Evolutionary conservation across 2,797 vertebrate genomes (phyloP), one percentile per base, ranked within the genome.

Genomic region (Limnodromus scolopaceus): DNA sequence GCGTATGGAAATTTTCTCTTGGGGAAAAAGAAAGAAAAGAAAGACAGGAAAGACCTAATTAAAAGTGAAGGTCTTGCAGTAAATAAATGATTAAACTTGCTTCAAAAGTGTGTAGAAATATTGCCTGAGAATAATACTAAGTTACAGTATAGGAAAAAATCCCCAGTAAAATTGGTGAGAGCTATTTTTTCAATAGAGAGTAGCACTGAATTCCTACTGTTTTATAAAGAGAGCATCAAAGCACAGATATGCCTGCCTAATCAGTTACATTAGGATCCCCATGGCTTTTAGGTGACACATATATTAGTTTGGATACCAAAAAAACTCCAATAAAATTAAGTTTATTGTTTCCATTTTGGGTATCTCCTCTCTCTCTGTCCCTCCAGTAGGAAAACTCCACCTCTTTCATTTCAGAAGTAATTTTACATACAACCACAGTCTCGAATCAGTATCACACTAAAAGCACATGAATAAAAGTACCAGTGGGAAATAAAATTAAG

Each of bases 71-170:
- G 48, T 86, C 76, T 96, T 90, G 65, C 64, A 90, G 94, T 93
- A 96, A 97, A 96, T 96, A 97, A 96, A 95, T 95, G 57, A 96
- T 88, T 94, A 76, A 95, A 80, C 41, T 65, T 63, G 22, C 61
- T 95, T 88, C 84, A 83, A 80, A 95, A 92, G 66, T n/a, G 15
- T 43, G 58, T 43, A 89, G 84, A 92, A 91, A 96, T 34, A 75
- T 54, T 94, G n/a, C 55, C 74, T 64, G 49, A 92, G 66, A 94
- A 93, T 61, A 86, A 92, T 79, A 61, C n/a, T 74, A 91, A 95
- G 34, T 38, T 87, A 54, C 10, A 43, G 13, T 32, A 43, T 2
- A 88, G 57, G 46, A 83, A 94, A 94, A 85, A 80, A 63, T 54
- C 12, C 24, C 12, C 1, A 1, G 30, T n/a, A 66, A 84, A 90